Evolutionary conservation across 2,797 vertebrate genomes (phyloP).

Genomic region (Myotis findleyi): DNA sequence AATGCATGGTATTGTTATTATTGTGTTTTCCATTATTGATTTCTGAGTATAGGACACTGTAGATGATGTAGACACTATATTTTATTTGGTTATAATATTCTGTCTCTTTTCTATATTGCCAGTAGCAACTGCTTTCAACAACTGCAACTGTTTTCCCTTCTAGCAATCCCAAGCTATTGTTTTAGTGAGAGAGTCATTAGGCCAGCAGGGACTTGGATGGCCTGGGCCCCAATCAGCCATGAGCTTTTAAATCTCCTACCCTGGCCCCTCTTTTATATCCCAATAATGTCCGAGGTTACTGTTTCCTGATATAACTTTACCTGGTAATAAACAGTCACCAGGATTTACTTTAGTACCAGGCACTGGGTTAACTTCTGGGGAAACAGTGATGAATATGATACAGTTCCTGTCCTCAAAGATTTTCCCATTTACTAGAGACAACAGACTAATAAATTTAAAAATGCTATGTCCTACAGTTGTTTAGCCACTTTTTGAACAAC

Average conservation of each 20-base stretch:
- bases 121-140: slow-evolving; percentile 50
- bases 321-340: neutral
- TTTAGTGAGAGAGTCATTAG: neutral
- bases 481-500: slow-evolving; percentile 36
- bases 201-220: neutral
- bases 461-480: neutral
- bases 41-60: neutral
- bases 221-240: neutral
- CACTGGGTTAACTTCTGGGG: neutral
- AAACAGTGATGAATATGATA: neutral
- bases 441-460: slow-evolving; percentile 6
- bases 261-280: neutral
- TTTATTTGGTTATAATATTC: slow-evolving; percentile 19
- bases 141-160: neutral
- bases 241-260: neutral
- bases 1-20: neutral
- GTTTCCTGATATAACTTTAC: neutral
- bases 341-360: neutral
- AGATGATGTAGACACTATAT: neutral
- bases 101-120: neutral
- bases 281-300: neutral
- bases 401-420: slow-evolving; percentile 35
- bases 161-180: neutral
- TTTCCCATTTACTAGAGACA: neutral
- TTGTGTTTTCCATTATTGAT: neutral